phyloP scores from a whole-genome alignment of 2,113 vertebrate species.

The Scolopax mira region DNA sequence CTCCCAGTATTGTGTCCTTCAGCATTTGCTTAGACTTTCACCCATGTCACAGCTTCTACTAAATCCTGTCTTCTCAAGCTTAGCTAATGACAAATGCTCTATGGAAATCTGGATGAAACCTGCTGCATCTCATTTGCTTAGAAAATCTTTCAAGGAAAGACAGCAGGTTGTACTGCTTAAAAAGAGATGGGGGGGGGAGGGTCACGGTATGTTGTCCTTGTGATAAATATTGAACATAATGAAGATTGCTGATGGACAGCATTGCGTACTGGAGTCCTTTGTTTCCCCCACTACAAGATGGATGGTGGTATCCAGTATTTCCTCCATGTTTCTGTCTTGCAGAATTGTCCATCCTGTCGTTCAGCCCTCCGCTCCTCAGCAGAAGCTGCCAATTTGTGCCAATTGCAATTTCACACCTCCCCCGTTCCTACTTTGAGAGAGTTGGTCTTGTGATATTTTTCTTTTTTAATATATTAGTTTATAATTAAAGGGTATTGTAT shows the following conservation, averaged over 20 bases:
- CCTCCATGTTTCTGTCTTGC: neutral
- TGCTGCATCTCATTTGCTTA: conserved; percentile 64
- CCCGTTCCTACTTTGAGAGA: neutral
- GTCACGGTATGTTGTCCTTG: neutral
- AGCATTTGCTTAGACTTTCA: neutral
- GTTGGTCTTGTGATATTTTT: neutral
- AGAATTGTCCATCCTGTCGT: neutral
- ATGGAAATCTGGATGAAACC: conserved; percentile 58
- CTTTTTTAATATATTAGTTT: neutral
- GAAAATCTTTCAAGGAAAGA: conserved; percentile 41
- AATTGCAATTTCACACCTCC: conserved; percentile 15
- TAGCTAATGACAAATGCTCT: conserved; percentile 48
- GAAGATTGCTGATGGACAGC: conserved; percentile 43
- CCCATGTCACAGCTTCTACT: neutral
- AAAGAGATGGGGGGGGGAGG: neutral
- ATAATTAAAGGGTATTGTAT: conserved; percentile 44
- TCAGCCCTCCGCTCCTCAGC: neutral
- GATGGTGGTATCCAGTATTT: neutral
- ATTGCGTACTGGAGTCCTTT: conserved; percentile 3
- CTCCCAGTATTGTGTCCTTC: neutral
- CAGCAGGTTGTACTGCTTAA: neutral
- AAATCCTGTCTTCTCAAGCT: conserved; percentile 20
- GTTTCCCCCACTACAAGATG: neutral
- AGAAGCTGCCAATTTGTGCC: conserved; percentile 45
- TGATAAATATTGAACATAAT: conserved; percentile 43